These are phyloP conservation scores for Catalaphyllia jardinei DNA, from an alignment of 64 coral and sea anemone genomes.

Conservation along the genomic window DNA sequence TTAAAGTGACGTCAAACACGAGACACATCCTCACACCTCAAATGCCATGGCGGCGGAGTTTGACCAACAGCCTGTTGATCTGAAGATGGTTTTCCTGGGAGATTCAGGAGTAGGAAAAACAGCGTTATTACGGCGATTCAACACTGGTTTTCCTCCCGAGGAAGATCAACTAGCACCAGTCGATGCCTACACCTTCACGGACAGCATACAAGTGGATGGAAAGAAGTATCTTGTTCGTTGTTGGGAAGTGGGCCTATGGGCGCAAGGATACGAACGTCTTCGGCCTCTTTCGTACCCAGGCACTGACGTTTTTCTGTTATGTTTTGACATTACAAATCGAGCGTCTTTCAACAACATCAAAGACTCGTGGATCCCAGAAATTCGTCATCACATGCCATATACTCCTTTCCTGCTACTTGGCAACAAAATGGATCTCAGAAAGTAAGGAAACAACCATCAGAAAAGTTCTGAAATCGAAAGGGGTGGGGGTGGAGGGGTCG, in stretches of 20 bases:
- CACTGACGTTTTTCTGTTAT: conserved; percentile 7
- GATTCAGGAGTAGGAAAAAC: conserved; percentile 24
- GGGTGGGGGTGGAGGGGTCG: too few relatives aligned
- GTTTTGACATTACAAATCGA: conserved; percentile 20
- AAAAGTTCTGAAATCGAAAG: background rate
- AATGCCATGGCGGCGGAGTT: too few relatives aligned
- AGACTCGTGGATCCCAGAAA: background rate
- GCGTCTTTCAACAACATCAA: conserved; percentile 12
- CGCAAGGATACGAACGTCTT: background rate
- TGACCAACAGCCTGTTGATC: background rate
- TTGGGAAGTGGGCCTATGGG: background rate
- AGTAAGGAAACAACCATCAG: background rate
- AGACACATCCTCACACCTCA: too few relatives aligned
- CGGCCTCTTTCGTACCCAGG: background rate
- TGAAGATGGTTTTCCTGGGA: conserved; percentile 22
- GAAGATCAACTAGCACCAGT: background rate
- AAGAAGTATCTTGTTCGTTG: background rate
- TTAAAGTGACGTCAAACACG: too few relatives aligned
- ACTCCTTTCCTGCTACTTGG: conserved; percentile 1
- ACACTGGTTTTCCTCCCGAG: background rate
- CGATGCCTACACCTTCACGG: background rate
- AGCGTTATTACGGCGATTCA: conserved; percentile 6
- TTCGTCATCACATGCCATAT: background rate
- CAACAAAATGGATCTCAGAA: conserved; percentile 31
- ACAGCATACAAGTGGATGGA: background rate